These are phyloP conservation scores for Aethes cnicana DNA, from an alignment of 2,888 invertebrate genomes.

Conservation along the genomic window DNA sequence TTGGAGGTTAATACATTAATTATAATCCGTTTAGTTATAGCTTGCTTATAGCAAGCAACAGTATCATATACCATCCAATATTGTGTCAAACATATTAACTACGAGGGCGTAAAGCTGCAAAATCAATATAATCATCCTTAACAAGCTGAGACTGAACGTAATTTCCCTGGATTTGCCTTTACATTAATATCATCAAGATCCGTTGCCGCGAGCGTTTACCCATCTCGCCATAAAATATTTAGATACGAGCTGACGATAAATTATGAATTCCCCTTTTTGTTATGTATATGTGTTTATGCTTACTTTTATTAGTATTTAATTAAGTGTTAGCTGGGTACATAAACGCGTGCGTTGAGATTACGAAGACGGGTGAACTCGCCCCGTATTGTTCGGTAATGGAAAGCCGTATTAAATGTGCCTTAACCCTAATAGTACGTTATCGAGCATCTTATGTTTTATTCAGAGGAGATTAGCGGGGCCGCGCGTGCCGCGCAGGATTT, in stretches of 20 bases:
- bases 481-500: slow-evolving; percentile 60
- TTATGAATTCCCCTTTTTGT: slow-evolving; percentile 50
- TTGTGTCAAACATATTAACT: slow-evolving; percentile 50
- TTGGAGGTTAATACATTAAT: background rate
- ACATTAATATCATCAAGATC: slow-evolving; percentile 45
- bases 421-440: slow-evolving; percentile 75
- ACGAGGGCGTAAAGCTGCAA: slow-evolving; percentile 47
- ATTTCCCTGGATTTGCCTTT: slow-evolving; percentile 52
- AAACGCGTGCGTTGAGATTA: slow-evolving; percentile 62
- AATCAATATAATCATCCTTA: slow-evolving; percentile 63
- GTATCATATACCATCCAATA: slow-evolving; percentile 41
- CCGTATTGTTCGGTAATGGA: slow-evolving; percentile 65
- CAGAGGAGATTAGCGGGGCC: slow-evolving; percentile 67
- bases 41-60: background rate
- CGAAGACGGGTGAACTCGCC: slow-evolving; percentile 40
- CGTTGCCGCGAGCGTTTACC: slow-evolving; percentile 45
- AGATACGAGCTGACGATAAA: slow-evolving; percentile 38
- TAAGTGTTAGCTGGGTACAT: slow-evolving; percentile 58
- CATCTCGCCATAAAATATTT: slow-evolving; percentile 35
- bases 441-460: slow-evolving; percentile 79
- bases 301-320: slow-evolving; percentile 71
- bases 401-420: slow-evolving; percentile 70
- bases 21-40: slow-evolving; percentile 1
- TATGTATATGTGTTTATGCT: slow-evolving; percentile 35
- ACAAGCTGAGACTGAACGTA: slow-evolving; percentile 50